phyloP scores from a whole-genome alignment of 2,888 invertebrate species.

The Saturnia pavonia region DNA sequence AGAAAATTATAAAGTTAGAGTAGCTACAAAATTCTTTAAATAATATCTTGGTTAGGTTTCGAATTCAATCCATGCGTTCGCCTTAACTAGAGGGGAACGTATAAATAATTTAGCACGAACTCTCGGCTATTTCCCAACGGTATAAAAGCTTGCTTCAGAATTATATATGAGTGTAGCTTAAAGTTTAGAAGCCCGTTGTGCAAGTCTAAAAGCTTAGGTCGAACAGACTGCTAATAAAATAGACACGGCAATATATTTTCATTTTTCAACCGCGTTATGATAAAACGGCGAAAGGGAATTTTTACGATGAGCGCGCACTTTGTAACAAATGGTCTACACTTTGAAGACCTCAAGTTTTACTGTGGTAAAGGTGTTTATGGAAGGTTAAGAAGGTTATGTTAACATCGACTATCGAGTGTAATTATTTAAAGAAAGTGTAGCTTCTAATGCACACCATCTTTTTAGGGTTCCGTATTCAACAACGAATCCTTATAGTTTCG shows the following conservation, averaged over 20 bases:
- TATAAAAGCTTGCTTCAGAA: constrained; percentile 79
- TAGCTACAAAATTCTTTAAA: constrained; percentile 31
- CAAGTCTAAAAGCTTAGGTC: constrained; percentile 80
- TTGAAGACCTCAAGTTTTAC: no score
- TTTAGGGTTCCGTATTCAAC: no score
- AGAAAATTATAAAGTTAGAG: constrained; percentile 8
- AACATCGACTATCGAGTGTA: no score
- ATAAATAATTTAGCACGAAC: constrained; percentile 74
- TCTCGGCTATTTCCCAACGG: constrained; percentile 78
- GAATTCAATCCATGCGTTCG: constrained; percentile 57
- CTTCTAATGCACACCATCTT: no score
- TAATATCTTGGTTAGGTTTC: constrained; percentile 40
- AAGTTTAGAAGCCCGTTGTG: constrained; percentile 79
- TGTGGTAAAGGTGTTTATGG: no score
- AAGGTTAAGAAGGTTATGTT: no score
- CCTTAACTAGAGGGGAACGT: constrained; percentile 54
- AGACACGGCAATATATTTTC: constrained; percentile 2
- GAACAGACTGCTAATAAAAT: constrained; percentile 22
- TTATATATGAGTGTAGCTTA: constrained; percentile 80
- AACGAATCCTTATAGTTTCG: no score
- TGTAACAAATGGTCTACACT: no score
- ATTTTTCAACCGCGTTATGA: neutral
- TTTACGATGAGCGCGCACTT: no score
- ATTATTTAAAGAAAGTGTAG: no score
- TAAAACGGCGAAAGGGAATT: no score